Evolutionary conservation across 2,113 vertebrate species (phyloP).

Genomic region (Zosterops japonicus): DNA sequence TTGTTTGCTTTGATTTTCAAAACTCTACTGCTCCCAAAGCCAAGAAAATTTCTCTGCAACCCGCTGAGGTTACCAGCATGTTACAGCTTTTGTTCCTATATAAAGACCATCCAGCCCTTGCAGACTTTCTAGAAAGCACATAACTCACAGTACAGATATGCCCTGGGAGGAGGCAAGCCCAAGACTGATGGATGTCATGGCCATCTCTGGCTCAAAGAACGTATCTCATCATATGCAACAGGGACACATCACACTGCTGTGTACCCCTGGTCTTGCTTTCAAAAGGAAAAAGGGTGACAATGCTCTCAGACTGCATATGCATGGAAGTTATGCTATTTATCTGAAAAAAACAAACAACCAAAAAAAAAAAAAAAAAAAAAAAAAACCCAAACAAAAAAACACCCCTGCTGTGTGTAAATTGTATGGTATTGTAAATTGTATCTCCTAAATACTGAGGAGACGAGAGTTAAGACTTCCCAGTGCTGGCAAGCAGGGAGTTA

Average conservation of each 20-base stretch:
- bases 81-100: neutral
- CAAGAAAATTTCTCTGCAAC: neutral
- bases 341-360: neutral
- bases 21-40: neutral
- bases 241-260: fast-evolving
- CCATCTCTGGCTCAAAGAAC: neutral
- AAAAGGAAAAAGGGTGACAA: neutral
- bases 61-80: neutral
- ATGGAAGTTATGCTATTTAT: neutral
- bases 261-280: neutral
- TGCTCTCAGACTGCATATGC: neutral
- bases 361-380: neutral
- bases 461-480: neutral
- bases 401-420: neutral
- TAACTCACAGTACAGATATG: neutral
- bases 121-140: neutral
- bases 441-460: neutral
- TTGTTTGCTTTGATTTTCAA: slow-evolving; percentile 42
- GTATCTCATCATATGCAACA: fast-evolving
- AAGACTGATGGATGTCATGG: neutral
- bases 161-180: neutral
- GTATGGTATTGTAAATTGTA: neutral
- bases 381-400: neutral
- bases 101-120: neutral
- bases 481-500: neutral